These are phyloP conservation scores for Capricornis sumatraensis DNA, from an alignment of 2,113 vertebrate species.

Conservation along the genomic window DNA sequence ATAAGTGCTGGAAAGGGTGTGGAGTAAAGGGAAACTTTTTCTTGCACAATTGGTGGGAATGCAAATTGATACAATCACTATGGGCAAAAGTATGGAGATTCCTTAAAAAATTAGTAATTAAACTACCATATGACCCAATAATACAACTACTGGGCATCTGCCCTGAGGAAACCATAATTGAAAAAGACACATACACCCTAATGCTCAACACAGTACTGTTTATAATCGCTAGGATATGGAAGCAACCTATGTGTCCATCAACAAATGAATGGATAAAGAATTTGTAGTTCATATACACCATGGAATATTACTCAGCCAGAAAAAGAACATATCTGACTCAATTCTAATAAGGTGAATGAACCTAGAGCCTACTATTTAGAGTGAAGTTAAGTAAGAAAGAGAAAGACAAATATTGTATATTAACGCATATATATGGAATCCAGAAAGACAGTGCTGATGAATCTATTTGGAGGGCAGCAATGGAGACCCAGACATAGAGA, in stretches of 20 bases:
- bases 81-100: not conserved
- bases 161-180: not conserved
- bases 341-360: not conserved
- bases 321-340: not conserved
- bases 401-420: not conserved
- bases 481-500: not conserved
- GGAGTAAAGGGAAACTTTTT: not conserved
- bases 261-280: not conserved
- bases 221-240: not conserved
- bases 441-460: not conserved
- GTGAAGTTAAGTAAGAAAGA: not conserved
- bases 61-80: not conserved
- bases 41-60: not conserved
- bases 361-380: not conserved
- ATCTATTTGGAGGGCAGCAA: not conserved
- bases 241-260: not conserved
- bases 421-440: not conserved
- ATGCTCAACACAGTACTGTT: not conserved
- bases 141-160: not conserved
- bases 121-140: not conserved
- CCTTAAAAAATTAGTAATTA: not conserved
- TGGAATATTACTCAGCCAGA: not conserved
- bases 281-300: not conserved
- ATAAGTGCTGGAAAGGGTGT: not conserved
- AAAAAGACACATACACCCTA: not conserved